These are phyloP conservation scores for Pelobates fuscus DNA, from an alignment of 2,113 vertebrate species.

Conservation along the genomic window DNA sequence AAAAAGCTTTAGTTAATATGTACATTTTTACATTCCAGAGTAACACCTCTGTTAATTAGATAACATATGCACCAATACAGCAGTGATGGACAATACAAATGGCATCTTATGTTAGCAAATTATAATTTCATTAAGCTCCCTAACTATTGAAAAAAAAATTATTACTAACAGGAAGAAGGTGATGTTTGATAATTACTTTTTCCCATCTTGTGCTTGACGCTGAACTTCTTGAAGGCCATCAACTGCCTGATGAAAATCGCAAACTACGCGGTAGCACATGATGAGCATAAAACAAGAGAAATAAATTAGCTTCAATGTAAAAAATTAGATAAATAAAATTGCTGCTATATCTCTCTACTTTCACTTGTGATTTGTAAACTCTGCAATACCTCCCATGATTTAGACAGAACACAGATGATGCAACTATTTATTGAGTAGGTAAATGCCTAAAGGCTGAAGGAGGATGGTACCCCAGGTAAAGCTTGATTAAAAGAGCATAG, in stretches of 20 bases:
- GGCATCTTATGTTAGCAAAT: background rate
- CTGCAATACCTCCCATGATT: too few relatives aligned
- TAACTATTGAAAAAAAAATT: background rate
- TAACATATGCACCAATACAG: background rate
- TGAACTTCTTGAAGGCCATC: constrained; percentile 95
- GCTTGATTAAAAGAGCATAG: too few relatives aligned
- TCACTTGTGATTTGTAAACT: too few relatives aligned
- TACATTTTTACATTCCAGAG: too few relatives aligned
- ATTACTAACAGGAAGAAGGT: constrained; percentile 38
- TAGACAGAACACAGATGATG: too few relatives aligned
- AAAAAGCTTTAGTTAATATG: too few relatives aligned
- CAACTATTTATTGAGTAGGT: too few relatives aligned
- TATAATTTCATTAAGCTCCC: constrained; percentile 19
- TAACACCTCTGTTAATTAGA: too few relatives aligned
- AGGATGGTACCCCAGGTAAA: too few relatives aligned
- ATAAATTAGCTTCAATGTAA: background rate
- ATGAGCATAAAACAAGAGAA: constrained; percentile 18
- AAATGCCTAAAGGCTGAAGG: too few relatives aligned
- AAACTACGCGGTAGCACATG: constrained; percentile 74
- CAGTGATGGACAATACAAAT: background rate
- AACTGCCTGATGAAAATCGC: constrained; percentile 96
- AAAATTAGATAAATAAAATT: too few relatives aligned
- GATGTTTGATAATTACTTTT: constrained; percentile 79
- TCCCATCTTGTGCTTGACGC: constrained; percentile 92
- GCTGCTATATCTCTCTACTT: too few relatives aligned